Conservation (phyloP, 2,797 vertebrate genomes). For the Danio tinwini region DNA sequence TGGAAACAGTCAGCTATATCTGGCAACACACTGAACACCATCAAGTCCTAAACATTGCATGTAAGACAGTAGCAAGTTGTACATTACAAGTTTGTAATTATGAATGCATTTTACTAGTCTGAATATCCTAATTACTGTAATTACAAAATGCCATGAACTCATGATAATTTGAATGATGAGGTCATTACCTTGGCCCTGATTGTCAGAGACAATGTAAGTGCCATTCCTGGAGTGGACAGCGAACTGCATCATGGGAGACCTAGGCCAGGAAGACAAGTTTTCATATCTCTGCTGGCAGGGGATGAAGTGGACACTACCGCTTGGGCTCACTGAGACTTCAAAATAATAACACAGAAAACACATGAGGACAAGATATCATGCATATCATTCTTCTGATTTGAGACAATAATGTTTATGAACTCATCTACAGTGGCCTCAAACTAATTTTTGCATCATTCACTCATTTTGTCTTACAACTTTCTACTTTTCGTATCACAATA, state of each 20-base stretch:
- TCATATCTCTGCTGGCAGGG: conserved; percentile 15
- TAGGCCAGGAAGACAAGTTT: conserved; percentile 4
- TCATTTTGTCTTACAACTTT: no score
- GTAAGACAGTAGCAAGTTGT: no score
- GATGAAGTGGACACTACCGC: background rate
- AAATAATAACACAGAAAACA: conserved; percentile 22
- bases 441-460: background rate
- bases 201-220: background rate
- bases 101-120: no score
- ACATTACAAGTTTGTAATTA: no score
- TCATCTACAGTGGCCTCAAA: background rate
- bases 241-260: conserved; percentile 30
- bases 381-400: background rate
- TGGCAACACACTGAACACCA: no score
- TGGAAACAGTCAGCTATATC: no score
- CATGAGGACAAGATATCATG: background rate
- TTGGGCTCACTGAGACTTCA: conserved; percentile 14
- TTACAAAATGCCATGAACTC: no score
- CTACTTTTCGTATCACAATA: no score
- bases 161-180: background rate
- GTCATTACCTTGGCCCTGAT: conserved; percentile 30
- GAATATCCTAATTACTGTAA: no score
- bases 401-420: background rate
- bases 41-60: no score
- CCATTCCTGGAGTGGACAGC: background rate